Evolutionary conservation across 2,888 invertebrate species (phyloP).

Genomic region (Acanthococcus lagerstroemiae): DNA sequence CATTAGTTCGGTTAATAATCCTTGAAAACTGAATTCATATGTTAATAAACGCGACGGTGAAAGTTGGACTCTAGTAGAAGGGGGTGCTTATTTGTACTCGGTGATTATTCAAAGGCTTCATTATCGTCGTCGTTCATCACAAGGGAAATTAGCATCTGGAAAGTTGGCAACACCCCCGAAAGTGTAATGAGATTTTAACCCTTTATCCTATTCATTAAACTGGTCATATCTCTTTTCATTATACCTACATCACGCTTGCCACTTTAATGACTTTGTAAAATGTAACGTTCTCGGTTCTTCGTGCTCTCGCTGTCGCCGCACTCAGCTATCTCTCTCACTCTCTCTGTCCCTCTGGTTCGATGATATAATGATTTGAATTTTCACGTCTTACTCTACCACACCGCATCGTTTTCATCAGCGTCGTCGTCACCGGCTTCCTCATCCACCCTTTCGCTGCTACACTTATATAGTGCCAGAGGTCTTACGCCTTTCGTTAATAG

Average conservation of each 20-base stretch:
- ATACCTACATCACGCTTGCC: conserved; percentile 10
- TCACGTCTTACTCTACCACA: background rate
- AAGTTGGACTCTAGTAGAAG: conserved; percentile 13
- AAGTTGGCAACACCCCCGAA: conserved; percentile 24
- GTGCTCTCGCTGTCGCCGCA: too few relatives aligned
- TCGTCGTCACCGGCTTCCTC: too few relatives aligned
- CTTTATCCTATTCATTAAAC: conserved; percentile 22
- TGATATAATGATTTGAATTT: background rate
- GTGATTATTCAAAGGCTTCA: conserved; percentile 29
- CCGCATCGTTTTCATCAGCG: too few relatives aligned
- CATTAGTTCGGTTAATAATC: conserved; percentile 27
- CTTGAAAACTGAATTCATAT: conserved; percentile 29
- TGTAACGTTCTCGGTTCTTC: too few relatives aligned
- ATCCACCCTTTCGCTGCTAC: too few relatives aligned
- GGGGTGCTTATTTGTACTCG: background rate
- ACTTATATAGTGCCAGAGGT: too few relatives aligned
- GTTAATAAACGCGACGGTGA: conserved; percentile 24
- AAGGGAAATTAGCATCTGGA: conserved; percentile 27
- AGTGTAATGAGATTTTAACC: conserved; percentile 29
- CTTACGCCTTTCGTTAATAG: too few relatives aligned
- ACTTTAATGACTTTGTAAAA: conserved; percentile 26
- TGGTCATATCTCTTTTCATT: conserved; percentile 25
- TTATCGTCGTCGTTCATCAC: conserved; percentile 26
- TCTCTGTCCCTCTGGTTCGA: background rate
- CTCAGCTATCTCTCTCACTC: background rate